Conservation (phyloP, 1,140 invertebrate genomes). For the Caerostris extrusa region DNA sequence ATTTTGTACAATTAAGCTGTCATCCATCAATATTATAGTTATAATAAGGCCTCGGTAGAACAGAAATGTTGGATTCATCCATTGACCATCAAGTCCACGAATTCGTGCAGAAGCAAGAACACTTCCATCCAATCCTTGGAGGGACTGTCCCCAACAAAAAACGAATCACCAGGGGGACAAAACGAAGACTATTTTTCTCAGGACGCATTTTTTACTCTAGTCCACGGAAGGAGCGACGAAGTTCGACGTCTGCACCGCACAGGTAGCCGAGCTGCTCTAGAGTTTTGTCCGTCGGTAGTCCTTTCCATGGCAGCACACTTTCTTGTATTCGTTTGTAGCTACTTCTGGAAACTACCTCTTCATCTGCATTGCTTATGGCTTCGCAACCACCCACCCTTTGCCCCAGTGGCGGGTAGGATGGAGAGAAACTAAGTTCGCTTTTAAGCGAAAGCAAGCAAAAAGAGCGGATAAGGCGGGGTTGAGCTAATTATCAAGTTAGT, state of each 20-base stretch:
- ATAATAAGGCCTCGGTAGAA: not conserved
- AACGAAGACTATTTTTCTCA: not conserved
- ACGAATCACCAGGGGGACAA: slow-evolving; percentile 23
- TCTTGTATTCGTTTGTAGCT: slow-evolving; percentile 78
- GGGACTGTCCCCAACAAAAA: not conserved
- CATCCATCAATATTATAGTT: not conserved
- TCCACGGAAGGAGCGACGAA: slow-evolving; percentile 30
- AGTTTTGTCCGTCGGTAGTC: slow-evolving; percentile 67
- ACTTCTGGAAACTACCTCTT: slow-evolving; percentile 78
- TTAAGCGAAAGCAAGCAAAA: slow-evolving; percentile 70
- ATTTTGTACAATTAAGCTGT: not conserved
- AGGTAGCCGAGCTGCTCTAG: slow-evolving; percentile 71
- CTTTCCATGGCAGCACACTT: slow-evolving; percentile 65
- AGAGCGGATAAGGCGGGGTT: slow-evolving; percentile 10
- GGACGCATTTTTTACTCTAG: not conserved
- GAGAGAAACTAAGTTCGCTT: slow-evolving; percentile 74
- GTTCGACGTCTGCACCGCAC: slow-evolving; percentile 63
- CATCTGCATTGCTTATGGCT: slow-evolving; percentile 78
- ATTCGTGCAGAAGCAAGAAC: not conserved
- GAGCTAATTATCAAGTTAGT: slow-evolving; percentile 78
- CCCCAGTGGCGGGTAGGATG: not conserved
- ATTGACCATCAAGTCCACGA: too few relatives aligned
- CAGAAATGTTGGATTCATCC: not conserved
- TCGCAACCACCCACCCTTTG: slow-evolving; percentile 17
- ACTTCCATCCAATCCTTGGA: not conserved